Base-by-base conservation (phyloP, 2,888 invertebrate genomes). In the Muscina levida region DNA sequence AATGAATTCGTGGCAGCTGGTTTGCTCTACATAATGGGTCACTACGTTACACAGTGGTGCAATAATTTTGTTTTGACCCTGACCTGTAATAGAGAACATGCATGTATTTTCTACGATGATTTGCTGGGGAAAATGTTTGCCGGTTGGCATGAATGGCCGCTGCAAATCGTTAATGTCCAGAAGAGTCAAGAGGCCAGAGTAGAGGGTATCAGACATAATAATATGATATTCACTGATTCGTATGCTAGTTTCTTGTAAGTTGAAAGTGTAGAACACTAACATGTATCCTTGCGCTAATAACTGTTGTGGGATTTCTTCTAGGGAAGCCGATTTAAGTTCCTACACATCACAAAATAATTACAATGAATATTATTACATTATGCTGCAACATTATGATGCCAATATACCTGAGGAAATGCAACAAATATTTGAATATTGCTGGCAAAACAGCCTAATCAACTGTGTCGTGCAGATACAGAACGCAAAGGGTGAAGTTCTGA, bases 281-380 rank as follows among this genome's bases (percentile, higher is more conserved):
- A n/a, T n/a, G n/a, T n/a, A n/a, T n/a, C n/a, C n/a, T n/a, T n/a
- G n/a, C n/a, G n/a, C n/a, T n/a, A n/a, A n/a, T n/a, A n/a, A n/a
- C n/a, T n/a, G n/a, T n/a, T n/a, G n/a, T n/a, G n/a, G n/a, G n/a
- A n/a, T 17, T 31, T 83, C 1, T 59, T 66, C 10, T 44, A 81
- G 77, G 17, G 77, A 77, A 5, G 84, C 86, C 42, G 85, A 87
- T 31, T 73, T 86, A 22, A 85, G 84, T 57, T 57, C 83, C 1
- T 82, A 87, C 72, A 83, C 86, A 0, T 22, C 71, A 2, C 80
- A 84, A 2, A 86, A 86, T 66, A 84, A 87, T 56, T 84, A 84
- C 73, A 87, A 85, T 11, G 87, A 88, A 72, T 84, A 83, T 66
- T 88, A 88, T 42, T 84, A 85, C 19, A 87, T 88, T 0, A 85